These are phyloP conservation scores for Propithecus coquereli DNA, from an alignment of 2,113 vertebrate species.

Conservation along the genomic window DNA sequence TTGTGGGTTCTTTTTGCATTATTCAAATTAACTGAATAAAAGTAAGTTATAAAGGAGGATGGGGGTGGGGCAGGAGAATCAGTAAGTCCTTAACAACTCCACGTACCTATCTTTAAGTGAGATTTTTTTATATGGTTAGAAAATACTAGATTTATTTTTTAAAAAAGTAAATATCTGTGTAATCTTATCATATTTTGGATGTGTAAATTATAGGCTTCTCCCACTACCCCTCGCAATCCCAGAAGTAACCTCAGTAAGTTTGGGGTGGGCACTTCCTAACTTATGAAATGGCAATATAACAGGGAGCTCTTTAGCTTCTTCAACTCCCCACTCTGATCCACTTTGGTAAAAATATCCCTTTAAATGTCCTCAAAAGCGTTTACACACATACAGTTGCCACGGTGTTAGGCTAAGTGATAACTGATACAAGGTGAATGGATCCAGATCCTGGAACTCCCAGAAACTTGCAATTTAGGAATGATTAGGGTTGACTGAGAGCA, in stretches of 20 bases:
- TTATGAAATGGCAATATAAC: neutral
- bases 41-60: neutral
- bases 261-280: neutral
- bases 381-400: neutral
- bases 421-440: neutral
- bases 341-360: neutral
- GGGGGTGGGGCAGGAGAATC: neutral
- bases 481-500: neutral
- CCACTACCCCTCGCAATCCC: neutral
- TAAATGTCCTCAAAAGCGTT: neutral
- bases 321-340: neutral
- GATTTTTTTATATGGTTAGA: neutral
- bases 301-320: neutral
- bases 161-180: neutral
- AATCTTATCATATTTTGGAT: neutral
- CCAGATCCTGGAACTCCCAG: neutral
- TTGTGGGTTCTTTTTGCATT: neutral
- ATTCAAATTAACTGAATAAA: slow-evolving; percentile 35
- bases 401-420: neutral
- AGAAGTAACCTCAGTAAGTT: neutral
- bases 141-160: slow-evolving; percentile 27
- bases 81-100: neutral
- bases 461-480: neutral
- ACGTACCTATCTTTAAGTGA: neutral
- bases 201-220: neutral